Evolutionary conservation across 1,140 invertebrate genomes (phyloP).

Genomic region (Pinna nobilis): DNA sequence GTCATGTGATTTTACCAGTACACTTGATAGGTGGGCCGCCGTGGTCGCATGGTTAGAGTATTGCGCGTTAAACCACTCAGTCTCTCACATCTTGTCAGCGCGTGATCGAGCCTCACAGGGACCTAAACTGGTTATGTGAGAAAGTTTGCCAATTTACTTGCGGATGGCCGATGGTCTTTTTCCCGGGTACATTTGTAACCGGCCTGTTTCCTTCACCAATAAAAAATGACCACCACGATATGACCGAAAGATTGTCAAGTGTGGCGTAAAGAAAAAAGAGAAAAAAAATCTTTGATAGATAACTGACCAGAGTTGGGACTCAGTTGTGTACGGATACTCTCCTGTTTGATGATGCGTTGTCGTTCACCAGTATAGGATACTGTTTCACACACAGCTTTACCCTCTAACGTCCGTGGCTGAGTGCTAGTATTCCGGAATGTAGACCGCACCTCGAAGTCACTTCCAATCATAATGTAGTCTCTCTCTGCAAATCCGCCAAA

Average conservation of each 20-base stretch:
- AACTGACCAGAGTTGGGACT: constrained; percentile 27
- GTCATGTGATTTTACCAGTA: neutral
- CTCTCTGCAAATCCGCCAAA: constrained; percentile 37
- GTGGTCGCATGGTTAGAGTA: too few species aligned
- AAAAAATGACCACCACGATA: too few species aligned
- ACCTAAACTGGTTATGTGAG: too few species aligned
- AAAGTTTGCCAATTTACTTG: too few species aligned
- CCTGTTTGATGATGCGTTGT: constrained; percentile 24
- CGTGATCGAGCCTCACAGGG: neutral
- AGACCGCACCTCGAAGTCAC: constrained; percentile 26
- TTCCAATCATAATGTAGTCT: constrained; percentile 32
- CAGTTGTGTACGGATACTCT: constrained; percentile 17
- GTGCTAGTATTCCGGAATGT: constrained; percentile 24
- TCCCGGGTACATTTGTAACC: too few species aligned
- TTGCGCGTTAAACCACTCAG: too few species aligned
- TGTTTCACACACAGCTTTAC: constrained; percentile 34
- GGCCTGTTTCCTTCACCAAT: too few species aligned
- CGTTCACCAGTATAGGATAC: constrained; percentile 32
- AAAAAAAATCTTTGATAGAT: neutral
- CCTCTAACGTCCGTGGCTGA: constrained; percentile 26
- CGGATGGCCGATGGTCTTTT: too few species aligned
- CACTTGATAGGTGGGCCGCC: too few species aligned
- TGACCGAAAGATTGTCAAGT: too few species aligned
- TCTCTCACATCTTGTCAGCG: too few species aligned
- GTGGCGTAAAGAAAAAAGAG: neutral